Conservation (phyloP, 2,113 vertebrate species). For the Myanophis thanlyinensis region DNA sequence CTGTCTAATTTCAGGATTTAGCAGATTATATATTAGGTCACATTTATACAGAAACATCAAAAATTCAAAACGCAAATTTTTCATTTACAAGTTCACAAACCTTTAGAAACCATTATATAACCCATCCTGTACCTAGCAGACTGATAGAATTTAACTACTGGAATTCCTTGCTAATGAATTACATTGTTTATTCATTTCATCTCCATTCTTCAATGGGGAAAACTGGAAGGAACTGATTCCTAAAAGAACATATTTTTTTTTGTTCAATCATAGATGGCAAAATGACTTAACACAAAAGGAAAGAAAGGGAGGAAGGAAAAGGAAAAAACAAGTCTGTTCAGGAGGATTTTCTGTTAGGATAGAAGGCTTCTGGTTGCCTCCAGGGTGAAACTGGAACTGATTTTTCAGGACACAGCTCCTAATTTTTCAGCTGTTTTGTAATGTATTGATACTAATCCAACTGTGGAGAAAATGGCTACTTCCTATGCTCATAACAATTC, state of each 20-base stretch:
- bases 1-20: background rate
- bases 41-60: background rate
- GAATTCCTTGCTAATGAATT: background rate
- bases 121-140: background rate
- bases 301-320: background rate
- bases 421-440: constrained; percentile 69
- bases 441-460: constrained; percentile 58
- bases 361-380: background rate
- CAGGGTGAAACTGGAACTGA: background rate
- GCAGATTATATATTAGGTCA: background rate
- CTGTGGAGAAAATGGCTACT: constrained; percentile 61
- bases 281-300: background rate
- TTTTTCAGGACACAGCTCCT: background rate
- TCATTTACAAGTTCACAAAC: background rate
- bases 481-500: constrained; percentile 53
- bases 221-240: background rate
- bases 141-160: background rate
- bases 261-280: background rate
- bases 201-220: background rate
- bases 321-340: background rate
- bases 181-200: background rate
- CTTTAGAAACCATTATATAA: background rate
- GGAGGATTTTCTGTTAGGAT: background rate
- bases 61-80: background rate
- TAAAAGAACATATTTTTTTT: background rate